These are phyloP conservation scores for Ellobius talpinus DNA, from an alignment of 2,113 vertebrate genomes.

Conservation along the genomic window DNA sequence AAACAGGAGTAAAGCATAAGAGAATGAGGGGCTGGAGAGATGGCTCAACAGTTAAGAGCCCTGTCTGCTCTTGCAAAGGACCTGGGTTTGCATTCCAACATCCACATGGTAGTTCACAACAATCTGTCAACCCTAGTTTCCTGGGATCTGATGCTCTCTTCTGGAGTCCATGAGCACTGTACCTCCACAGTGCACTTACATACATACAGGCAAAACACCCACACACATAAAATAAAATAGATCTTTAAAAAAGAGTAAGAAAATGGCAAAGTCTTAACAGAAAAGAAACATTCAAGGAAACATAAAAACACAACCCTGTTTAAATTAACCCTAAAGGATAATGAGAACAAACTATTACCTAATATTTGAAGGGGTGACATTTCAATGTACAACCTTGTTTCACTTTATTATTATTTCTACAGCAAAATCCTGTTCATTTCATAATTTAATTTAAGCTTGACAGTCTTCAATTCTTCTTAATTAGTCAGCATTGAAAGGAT, in stretches of 20 bases:
- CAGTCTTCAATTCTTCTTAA: background rate
- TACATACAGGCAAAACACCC: background rate
- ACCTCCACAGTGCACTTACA: background rate
- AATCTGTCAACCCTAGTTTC: background rate
- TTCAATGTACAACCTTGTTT: background rate
- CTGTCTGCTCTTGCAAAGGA: background rate
- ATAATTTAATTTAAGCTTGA: background rate
- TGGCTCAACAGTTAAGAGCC: background rate
- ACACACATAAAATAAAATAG: background rate
- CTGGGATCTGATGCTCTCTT: background rate
- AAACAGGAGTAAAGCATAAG: background rate
- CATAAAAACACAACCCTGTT: background rate
- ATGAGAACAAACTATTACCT: background rate
- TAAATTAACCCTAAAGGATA: background rate
- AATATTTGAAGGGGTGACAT: background rate
- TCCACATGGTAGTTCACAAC: background rate
- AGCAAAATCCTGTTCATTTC: background rate
- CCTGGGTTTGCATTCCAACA: background rate
- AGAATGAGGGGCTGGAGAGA: background rate
- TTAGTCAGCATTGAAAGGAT: background rate
- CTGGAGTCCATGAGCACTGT: background rate
- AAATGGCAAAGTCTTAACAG: background rate
- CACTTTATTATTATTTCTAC: background rate
- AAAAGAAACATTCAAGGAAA: background rate
- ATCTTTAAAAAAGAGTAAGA: background rate